These are phyloP conservation scores for Corythaeola cristata DNA, from an alignment of 2,113 vertebrate species.

Conservation along the genomic window DNA sequence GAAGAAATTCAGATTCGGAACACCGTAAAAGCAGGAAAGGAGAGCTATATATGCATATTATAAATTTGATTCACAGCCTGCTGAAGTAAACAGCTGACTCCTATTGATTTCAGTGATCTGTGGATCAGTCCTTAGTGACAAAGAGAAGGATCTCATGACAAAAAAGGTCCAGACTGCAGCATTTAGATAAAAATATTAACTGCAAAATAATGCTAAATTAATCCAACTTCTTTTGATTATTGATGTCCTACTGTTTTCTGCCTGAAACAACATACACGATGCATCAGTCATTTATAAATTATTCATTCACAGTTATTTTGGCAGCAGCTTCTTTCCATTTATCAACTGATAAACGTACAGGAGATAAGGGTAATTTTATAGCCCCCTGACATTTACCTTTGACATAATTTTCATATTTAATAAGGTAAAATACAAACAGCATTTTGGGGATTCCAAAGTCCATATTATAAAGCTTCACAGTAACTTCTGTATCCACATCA, in stretches of 20 bases:
- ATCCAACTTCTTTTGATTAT: conserved; percentile 85
- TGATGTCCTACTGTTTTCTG: conserved; percentile 84
- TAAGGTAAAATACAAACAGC: conserved; percentile 72
- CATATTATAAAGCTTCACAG: conserved; percentile 3
- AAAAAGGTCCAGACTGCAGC: conserved; percentile 52
- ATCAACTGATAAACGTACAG: conserved; percentile 80
- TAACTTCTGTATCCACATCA: background rate
- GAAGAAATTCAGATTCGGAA: background rate
- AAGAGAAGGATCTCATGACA: background rate
- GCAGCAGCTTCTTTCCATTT: conserved; percentile 81
- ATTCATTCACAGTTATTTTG: conserved; percentile 85
- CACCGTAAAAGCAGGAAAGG: background rate
- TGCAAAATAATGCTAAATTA: conserved; percentile 78
- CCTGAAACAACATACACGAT: conserved; percentile 80
- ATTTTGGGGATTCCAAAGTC: conserved; percentile 41
- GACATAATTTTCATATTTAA: conserved; percentile 82
- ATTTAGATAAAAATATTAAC: conserved; percentile 81
- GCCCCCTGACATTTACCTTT: conserved; percentile 83
- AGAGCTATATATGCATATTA: background rate
- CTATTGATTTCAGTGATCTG: conserved; percentile 35
- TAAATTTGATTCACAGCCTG: conserved; percentile 1
- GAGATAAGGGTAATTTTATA: conserved; percentile 80
- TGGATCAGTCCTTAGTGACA: conserved; percentile 8
- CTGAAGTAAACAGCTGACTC: conserved; percentile 18
- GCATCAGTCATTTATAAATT: conserved; percentile 86